Conservation (phyloP, 2,797 vertebrate species). For the Gadopsis bispinosus region DNA sequence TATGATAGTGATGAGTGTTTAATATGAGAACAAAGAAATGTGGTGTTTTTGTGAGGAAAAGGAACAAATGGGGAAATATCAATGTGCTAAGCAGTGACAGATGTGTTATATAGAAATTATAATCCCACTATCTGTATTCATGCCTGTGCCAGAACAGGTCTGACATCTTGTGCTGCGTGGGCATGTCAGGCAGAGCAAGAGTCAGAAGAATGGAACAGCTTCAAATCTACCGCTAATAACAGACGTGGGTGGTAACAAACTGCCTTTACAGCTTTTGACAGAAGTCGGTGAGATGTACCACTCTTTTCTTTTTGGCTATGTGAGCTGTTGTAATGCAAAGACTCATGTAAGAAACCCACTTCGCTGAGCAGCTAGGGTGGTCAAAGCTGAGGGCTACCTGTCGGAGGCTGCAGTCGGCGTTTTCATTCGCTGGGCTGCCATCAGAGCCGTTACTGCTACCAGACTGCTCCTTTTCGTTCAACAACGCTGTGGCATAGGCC, state of each 20-base stretch:
- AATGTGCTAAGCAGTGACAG: slow-evolving; percentile 3
- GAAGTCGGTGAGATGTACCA: slow-evolving; percentile 37
- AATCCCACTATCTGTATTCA: slow-evolving; percentile 32
- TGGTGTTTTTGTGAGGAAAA: not conserved
- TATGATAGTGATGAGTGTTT: not conserved
- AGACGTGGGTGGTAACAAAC: slow-evolving; percentile 56
- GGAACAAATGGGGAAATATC: not conserved
- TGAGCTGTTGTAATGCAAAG: slow-evolving; percentile 27
- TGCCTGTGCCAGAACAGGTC: slow-evolving; percentile 25
- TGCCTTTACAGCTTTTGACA: slow-evolving; percentile 50
- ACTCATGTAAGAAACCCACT: slow-evolving; percentile 33
- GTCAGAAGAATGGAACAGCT: slow-evolving; percentile 48
- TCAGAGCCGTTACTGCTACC: slow-evolving; percentile 99
- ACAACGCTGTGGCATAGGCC: slow-evolving; percentile 96
- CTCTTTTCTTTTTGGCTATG: slow-evolving; percentile 37
- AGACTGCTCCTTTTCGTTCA: slow-evolving; percentile 98
- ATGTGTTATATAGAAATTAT: slow-evolving; percentile 19
- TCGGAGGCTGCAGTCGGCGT: slow-evolving; percentile 91
- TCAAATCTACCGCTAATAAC: slow-evolving; percentile 51
- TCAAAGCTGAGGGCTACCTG: slow-evolving; percentile 85
- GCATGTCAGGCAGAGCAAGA: slow-evolving; percentile 42
- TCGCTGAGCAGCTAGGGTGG: not conserved
- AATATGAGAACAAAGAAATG: not conserved
- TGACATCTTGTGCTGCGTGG: slow-evolving; percentile 40
- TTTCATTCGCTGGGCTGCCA: slow-evolving; percentile 96